Percentiles rank a stretch among this genome's conserved stretches.
These are phyloP conservation scores for Unio delphinus DNA, from an alignment of 2,888 invertebrate species.

Conservation along the genomic window DNA sequence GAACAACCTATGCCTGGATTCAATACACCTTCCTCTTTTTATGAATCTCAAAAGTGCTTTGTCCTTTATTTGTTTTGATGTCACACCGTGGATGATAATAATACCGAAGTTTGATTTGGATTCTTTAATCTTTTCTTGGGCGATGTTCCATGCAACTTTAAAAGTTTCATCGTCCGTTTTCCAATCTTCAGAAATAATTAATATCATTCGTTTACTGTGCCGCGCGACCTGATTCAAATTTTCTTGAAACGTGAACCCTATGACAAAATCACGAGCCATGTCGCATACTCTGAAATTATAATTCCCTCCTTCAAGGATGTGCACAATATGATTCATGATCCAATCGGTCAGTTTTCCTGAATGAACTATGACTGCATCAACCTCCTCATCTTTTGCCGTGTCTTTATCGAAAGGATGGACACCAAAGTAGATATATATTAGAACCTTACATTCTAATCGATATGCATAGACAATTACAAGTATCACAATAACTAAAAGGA, in stretches of 20 bases:
- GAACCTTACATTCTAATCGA: constrained; percentile 39
- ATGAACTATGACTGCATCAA: constrained; percentile 41
- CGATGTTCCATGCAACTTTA: constrained; percentile 37
- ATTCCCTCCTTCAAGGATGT: constrained; percentile 24
- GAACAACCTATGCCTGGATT: constrained; percentile 25
- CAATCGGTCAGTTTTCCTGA: constrained; percentile 24
- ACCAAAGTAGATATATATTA: constrained; percentile 43
- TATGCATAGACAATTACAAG: constrained; percentile 26
- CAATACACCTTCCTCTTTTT: constrained; percentile 33
- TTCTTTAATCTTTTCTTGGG: constrained; percentile 42
- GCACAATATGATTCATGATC: constrained; percentile 33
- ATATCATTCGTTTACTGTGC: constrained; percentile 38
- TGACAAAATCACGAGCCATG: constrained; percentile 38
- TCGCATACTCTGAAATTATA: constrained; percentile 33
- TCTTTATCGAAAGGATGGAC: constrained; percentile 47
- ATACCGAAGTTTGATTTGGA: constrained; percentile 37
- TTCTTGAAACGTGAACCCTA: constrained; percentile 42
- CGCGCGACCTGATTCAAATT: constrained; percentile 35
- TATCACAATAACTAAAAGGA: constrained; percentile 17
- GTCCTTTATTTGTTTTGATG: constrained; percentile 23
- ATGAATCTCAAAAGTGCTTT: constrained; percentile 36
- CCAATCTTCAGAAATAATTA: constrained; percentile 32
- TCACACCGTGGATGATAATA: constrained; percentile 27
- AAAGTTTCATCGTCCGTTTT: constrained; percentile 24
- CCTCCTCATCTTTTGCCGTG: constrained; percentile 23